A percentile compares a stretch with the other conserved stretches of the same genome.
phyloP scores from a whole-genome alignment of 1,140 invertebrate genomes.

The Meteorus sp. region DNA sequence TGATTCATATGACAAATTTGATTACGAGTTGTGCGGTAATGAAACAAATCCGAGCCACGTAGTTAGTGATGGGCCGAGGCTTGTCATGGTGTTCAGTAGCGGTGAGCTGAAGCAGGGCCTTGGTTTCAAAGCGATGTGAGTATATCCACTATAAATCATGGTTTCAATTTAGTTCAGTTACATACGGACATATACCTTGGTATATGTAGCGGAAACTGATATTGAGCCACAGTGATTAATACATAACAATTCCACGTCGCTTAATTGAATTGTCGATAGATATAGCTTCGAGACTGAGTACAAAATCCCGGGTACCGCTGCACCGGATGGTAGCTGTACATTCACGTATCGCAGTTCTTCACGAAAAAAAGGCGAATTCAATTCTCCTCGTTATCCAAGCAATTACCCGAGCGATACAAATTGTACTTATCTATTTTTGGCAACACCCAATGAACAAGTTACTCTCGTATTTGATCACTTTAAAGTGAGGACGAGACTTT shows the following conservation, averaged over 20 bases:
- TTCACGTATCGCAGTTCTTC: conserved; percentile 89
- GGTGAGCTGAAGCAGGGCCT: conserved; percentile 79
- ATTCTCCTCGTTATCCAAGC: conserved; percentile 92
- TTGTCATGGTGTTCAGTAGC: conserved; percentile 91
- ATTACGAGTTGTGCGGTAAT: conserved; percentile 88
- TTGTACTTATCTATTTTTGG: conserved; percentile 88
- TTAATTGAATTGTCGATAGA: conserved; percentile 36
- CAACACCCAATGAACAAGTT: conserved; percentile 86
- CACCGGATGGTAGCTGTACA: conserved; percentile 84
- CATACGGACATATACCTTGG: neutral
- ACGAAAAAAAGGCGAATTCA: conserved; percentile 86
- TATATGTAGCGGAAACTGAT: too few species aligned
- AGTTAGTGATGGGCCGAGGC: conserved; percentile 86
- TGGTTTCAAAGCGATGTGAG: conserved; percentile 83
- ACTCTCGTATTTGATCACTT: conserved; percentile 92
- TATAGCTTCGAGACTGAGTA: conserved; percentile 90
- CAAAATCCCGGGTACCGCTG: conserved; percentile 91
- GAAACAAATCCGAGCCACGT: conserved; percentile 69
- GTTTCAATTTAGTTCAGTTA: too few species aligned
- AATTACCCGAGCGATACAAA: conserved; percentile 93
- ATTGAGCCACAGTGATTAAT: too few species aligned
- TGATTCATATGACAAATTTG: conserved; percentile 89
- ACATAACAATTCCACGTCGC: conserved; percentile 17
- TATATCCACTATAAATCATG: conserved; percentile 15
- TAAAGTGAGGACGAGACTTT: conserved; percentile 75